Evolutionary conservation across 1,140 invertebrate genomes (phyloP), one percentile per base, ranked within the genome.

Genomic region (Zaprionus camerounensis): DNA sequence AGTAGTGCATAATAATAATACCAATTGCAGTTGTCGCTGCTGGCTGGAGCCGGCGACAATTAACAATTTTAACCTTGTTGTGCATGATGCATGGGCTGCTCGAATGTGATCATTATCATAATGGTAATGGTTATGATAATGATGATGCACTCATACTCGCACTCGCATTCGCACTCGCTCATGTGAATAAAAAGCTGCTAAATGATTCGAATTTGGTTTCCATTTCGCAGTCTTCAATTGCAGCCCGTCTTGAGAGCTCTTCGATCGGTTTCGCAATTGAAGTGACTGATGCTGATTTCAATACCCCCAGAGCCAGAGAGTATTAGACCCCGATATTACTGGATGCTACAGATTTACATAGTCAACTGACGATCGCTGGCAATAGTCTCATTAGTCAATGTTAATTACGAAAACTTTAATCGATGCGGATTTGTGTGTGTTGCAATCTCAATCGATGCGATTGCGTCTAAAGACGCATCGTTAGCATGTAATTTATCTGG

Each of bases 141-240:
- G 13, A 56, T 24, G 22, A 51, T 41, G 46, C 46, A 51, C 20
- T 51, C 46, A 24, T 51, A 51, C 12, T 51, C 78, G 80, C 80
- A 71, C 67, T 69, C 79, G 24, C 64, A 67, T 38, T 71, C 73
- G 74, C 65, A 64, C 64, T 65, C 80, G 41, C 44, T 75, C 67
- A 65, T 20, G 73, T 83, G 83, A 72, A 82, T 78, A 80, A 82
- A 86, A 87, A 77, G 80, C 79, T 79, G 76, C 66, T 86, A 86
- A 87, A 82, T 77, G 82, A 69, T 87, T 82, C 38, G 69, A 80
- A 63, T 85, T 80, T 51, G 12, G 46, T 44, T 62, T 68, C 61
- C 46, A 41, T 72, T 57, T 70, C 38, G 5, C 51, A 44, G 63
- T 55, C 49, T 56, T 44, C 7, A 65, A 31, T 38, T 65, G 20